phyloP scores from a whole-genome alignment of 1,140 invertebrate genomes.

The Pentalonia nigronervosa region DNA sequence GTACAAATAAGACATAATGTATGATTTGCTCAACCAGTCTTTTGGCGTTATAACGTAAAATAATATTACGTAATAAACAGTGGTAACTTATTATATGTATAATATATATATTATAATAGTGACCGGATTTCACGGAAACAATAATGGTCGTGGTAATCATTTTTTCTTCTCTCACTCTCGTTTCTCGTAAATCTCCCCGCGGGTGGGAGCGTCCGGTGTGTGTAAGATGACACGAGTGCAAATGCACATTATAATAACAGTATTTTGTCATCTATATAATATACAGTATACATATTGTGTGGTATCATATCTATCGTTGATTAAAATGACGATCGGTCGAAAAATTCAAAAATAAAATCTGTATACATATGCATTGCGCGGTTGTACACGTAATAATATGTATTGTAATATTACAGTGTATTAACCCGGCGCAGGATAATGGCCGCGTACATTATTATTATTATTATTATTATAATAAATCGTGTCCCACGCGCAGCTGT shows the following conservation, averaged over 20 bases:
- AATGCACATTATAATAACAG: neutral
- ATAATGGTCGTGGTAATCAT: neutral
- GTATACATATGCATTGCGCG: neutral
- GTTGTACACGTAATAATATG: neutral
- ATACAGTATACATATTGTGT: neutral
- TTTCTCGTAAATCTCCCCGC: neutral
- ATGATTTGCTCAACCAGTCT: neutral
- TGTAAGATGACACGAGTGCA: neutral
- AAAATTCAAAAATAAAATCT: neutral
- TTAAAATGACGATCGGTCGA: neutral
- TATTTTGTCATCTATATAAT: neutral
- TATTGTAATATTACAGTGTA: neutral
- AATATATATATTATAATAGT: neutral
- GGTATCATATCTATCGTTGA: too few relatives aligned
- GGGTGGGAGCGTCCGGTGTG: neutral
- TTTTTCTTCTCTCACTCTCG: neutral
- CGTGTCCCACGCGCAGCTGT: neutral
- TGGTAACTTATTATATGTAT: neutral
- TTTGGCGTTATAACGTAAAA: neutral
- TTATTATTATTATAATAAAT: constrained; percentile 5
- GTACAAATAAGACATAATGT: neutral
- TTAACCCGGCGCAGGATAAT: neutral
- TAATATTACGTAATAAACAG: neutral
- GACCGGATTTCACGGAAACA: neutral
- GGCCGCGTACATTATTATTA: neutral